phyloP scores from a whole-genome alignment of 2,888 invertebrate genomes.

The Spialia ferax region DNA sequence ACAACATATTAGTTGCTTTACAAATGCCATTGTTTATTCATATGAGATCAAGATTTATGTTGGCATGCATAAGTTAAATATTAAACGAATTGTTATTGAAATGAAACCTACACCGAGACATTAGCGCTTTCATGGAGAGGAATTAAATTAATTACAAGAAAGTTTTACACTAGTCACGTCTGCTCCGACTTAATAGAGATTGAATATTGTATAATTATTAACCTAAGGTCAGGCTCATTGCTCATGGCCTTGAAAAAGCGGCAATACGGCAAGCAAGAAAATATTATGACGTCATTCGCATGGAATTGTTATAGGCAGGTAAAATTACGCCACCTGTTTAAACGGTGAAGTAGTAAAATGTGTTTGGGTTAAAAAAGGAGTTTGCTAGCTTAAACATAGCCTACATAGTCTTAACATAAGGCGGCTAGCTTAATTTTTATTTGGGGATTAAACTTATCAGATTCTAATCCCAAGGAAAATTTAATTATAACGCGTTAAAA shows the following conservation, averaged over 20 bases:
- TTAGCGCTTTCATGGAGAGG: background rate
- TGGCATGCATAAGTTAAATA: background rate
- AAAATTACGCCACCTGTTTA: background rate
- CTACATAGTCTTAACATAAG: background rate
- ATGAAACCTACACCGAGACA: background rate
- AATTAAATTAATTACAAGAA: slow-evolving; percentile 1
- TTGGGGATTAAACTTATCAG: too few relatives aligned
- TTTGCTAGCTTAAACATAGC: too few relatives aligned
- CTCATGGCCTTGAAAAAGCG: background rate
- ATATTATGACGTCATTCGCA: background rate
- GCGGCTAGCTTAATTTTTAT: background rate
- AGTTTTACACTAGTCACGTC: slow-evolving; percentile 1
- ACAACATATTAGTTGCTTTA: slow-evolving; percentile 66
- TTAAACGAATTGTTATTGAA: background rate
- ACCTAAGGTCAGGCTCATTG: background rate
- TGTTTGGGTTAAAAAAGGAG: background rate
- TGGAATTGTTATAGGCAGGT: background rate
- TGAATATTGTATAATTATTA: background rate
- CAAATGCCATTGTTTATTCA: slow-evolving; percentile 73
- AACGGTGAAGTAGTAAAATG: background rate
- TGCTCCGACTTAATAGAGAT: slow-evolving; percentile 1
- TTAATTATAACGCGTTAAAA: too few relatives aligned
- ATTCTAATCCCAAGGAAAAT: too few relatives aligned
- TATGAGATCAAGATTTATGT: slow-evolving; percentile 42
- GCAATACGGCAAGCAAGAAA: background rate